These are phyloP conservation scores for Salarias fasciatus DNA, from an alignment of 2,797 vertebrate species.

Conservation along the genomic window DNA sequence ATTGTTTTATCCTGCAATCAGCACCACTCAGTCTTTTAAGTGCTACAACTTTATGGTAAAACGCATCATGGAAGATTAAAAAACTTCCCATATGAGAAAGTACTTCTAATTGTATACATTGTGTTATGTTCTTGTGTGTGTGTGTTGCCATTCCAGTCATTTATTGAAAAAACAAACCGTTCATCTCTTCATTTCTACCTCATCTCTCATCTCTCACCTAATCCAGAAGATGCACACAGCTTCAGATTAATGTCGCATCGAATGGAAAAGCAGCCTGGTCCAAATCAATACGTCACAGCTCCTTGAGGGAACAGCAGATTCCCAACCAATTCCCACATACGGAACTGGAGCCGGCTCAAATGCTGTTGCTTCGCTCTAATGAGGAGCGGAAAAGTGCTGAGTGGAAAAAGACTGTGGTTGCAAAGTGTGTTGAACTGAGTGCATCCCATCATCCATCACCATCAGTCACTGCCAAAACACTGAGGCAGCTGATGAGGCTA, in stretches of 20 bases:
- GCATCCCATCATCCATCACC: not conserved
- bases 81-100: too few species aligned
- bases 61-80: too few species aligned
- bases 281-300: conserved; percentile 48
- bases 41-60: too few species aligned
- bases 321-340: conserved; percentile 31
- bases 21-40: not conserved
- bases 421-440: conserved; percentile 3
- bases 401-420: conserved; percentile 26
- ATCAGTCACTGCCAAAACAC: too few species aligned
- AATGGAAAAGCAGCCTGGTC: conserved; percentile 55
- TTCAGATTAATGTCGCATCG: conserved; percentile 36
- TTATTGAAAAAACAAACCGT: conserved; percentile 6
- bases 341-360: conserved; percentile 37
- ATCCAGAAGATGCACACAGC: conserved; percentile 1
- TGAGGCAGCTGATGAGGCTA: too few species aligned
- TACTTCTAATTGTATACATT: not conserved
- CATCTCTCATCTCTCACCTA: conserved; percentile 2
- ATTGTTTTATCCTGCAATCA: conserved; percentile 10
- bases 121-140: too few species aligned
- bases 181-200: conserved; percentile 8
- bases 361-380: conserved; percentile 35
- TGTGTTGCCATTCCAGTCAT: too few species aligned
- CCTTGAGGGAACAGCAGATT: conserved; percentile 31
- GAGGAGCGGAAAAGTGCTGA: conserved; percentile 41